A percentile compares a stretch with the other conserved stretches of the same genome.
These are phyloP conservation scores for Corapipo altera DNA, from an alignment of 2,113 vertebrate genomes.

Conservation along the genomic window DNA sequence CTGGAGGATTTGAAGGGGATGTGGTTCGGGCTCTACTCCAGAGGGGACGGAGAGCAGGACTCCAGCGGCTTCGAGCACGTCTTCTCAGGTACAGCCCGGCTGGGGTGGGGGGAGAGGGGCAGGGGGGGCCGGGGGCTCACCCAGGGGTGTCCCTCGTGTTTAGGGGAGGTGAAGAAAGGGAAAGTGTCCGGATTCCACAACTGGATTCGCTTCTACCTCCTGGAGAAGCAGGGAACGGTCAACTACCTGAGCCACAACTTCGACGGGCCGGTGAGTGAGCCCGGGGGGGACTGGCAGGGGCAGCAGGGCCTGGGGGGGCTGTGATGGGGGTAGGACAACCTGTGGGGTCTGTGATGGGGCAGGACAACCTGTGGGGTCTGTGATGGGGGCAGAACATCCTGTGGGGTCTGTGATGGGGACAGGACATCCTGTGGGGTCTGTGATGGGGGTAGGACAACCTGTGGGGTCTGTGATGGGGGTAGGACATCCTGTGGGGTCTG, in stretches of 20 bases:
- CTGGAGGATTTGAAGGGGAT: slow-evolving; percentile 85
- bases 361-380: rapidly evolving
- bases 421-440: rapidly evolving
- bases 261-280: slow-evolving; percentile 83
- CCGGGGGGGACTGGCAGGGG: neutral
- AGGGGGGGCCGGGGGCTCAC: neutral
- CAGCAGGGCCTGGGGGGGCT: rapidly evolving
- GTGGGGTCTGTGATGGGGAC: neutral
- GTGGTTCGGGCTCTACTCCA: slow-evolving; percentile 96
- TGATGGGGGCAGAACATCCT: too few relatives aligned
- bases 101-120: neutral
- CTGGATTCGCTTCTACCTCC: slow-evolving; percentile 93
- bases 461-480: neutral
- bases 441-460: too few relatives aligned
- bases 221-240: slow-evolving; percentile 81
- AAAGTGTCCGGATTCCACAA: slow-evolving; percentile 96
- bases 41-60: slow-evolving; percentile 71
- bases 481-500: rapidly evolving
- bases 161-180: slow-evolving; percentile 90
- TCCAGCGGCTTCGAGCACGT: slow-evolving; percentile 97
- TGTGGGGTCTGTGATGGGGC: neutral
- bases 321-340: neutral
- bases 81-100: slow-evolving; percentile 81
- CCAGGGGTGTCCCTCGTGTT: rapidly evolving
- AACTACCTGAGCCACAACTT: slow-evolving; percentile 94